Evolutionary conservation across 2,888 invertebrate genomes (phyloP).

Genomic region (Furcula furcula): DNA sequence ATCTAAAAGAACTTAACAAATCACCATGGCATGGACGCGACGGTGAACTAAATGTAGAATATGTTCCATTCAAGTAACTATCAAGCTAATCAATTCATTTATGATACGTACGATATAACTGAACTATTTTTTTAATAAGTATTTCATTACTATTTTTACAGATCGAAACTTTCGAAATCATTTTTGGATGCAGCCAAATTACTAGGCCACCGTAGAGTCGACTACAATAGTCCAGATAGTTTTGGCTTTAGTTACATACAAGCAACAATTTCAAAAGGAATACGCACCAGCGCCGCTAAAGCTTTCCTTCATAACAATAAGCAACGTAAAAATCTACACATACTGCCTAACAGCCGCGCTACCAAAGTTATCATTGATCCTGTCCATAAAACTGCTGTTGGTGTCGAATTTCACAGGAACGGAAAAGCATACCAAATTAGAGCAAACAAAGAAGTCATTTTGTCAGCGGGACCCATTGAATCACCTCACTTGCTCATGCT

Average conservation of each 20-base stretch:
- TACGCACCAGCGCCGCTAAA: slow-evolving; percentile 77
- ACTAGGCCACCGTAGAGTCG: slow-evolving; percentile 84
- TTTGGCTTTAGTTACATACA: slow-evolving; percentile 81
- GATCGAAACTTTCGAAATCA: slow-evolving; percentile 82
- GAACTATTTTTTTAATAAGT: background rate
- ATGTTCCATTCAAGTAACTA: slow-evolving; percentile 79
- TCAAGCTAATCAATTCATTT: background rate
- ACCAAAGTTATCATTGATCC: slow-evolving; percentile 82
- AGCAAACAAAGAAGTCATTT: slow-evolving; percentile 79
- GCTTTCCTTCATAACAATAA: slow-evolving; percentile 81
- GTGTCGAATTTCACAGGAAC: slow-evolving; percentile 59
- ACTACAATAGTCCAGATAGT: slow-evolving; percentile 85
- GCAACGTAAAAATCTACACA: slow-evolving; percentile 80
- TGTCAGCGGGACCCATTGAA: slow-evolving; percentile 89
- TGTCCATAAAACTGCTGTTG: slow-evolving; percentile 66
- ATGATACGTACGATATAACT: too few species aligned
- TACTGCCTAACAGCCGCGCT: slow-evolving; percentile 77
- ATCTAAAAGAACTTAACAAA: slow-evolving; percentile 64
- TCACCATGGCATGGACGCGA: slow-evolving; percentile 82
- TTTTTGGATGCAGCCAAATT: slow-evolving; percentile 84
- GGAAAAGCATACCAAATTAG: slow-evolving; percentile 67
- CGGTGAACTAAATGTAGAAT: slow-evolving; percentile 84
- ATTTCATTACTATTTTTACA: slow-evolving; percentile 43
- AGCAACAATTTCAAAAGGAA: slow-evolving; percentile 72
- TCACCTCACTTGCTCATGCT: slow-evolving; percentile 89